A percentile compares a stretch with the other conserved stretches of the same genome.
Evolutionary conservation across 2,113 vertebrate genomes (phyloP).

Genomic region (Nibea albiflora): DNA sequence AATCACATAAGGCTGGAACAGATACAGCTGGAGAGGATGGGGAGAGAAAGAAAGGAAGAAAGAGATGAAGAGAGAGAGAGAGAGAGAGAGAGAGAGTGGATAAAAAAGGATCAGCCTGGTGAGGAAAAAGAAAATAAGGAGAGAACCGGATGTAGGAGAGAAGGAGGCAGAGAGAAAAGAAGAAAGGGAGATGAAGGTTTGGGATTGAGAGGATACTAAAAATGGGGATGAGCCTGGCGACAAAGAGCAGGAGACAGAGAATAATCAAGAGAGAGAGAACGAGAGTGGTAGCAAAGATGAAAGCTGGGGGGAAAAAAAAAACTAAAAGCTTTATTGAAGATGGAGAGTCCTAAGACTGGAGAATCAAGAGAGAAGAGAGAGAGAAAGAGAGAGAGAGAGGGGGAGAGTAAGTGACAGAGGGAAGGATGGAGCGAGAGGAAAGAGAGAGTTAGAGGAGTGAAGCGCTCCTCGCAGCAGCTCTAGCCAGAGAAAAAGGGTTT

Average conservation of each 20-base stretch:
- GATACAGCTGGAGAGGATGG: conserved; percentile 56
- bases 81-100: conserved; percentile 1
- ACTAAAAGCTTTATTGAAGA: conserved; percentile 56
- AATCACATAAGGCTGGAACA: conserved; percentile 72
- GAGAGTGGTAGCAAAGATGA: conserved; percentile 51
- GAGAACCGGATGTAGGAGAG: conserved; percentile 10
- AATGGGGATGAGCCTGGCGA: conserved; percentile 51
- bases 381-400: conserved; percentile 5
- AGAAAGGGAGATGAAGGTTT: conserved; percentile 26
- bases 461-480: conserved; percentile 51
- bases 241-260: conserved; percentile 44
- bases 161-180: background rate
- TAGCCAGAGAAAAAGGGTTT: conserved; percentile 83
- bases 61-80: background rate
- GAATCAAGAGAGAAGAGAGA: conserved; percentile 18
- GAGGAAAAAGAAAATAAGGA: conserved; percentile 43
- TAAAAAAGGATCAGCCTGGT: conserved; percentile 56
- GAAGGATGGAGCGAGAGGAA: conserved; percentile 38
- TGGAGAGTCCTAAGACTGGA: conserved; percentile 35
- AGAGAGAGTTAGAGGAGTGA: conserved; percentile 43
- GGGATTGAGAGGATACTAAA: conserved; percentile 57
- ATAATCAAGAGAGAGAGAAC: conserved; percentile 52
- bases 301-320: conserved; percentile 15
- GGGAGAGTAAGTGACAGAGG: conserved; percentile 34
- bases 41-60: background rate